phyloP scores from a whole-genome alignment of 2,113 vertebrate genomes.

The Otis tarda region DNA sequence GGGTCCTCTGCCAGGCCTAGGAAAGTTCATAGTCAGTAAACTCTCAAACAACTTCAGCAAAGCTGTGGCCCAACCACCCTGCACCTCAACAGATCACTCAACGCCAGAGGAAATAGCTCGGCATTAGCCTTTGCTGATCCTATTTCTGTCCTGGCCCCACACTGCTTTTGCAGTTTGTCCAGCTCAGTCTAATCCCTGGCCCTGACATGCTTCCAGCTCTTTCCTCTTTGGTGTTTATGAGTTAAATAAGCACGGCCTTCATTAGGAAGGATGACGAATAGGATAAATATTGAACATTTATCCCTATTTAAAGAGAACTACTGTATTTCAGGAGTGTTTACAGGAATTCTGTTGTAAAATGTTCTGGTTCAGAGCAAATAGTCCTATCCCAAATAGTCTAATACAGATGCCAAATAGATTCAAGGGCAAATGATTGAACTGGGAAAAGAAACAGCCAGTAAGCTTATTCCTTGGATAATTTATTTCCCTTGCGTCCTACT shows the following conservation, averaged over 20 bases:
- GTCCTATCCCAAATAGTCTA: neutral
- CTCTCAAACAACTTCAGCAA: neutral
- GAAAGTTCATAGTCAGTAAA: neutral
- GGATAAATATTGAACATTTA: neutral
- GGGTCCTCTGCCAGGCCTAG: neutral
- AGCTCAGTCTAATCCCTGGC: neutral
- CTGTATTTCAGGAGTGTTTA: neutral
- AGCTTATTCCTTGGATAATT: neutral
- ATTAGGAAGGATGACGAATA: neutral
- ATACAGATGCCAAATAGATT: neutral
- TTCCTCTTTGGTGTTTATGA: neutral
- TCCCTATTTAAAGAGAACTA: neutral
- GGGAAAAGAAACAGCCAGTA: neutral
- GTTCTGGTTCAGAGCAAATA: neutral
- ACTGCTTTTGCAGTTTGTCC: neutral
- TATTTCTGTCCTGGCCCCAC: neutral
- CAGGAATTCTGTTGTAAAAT: neutral
- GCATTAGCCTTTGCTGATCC: neutral
- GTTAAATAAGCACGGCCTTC: neutral
- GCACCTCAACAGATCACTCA: neutral
- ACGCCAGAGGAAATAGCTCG: neutral
- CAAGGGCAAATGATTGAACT: neutral
- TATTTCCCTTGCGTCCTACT: neutral
- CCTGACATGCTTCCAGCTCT: neutral
- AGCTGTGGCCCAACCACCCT: neutral